These are phyloP conservation scores for Macrosoma leucophasiata DNA, from an alignment of 2,888 invertebrate species.

Conservation along the genomic window DNA sequence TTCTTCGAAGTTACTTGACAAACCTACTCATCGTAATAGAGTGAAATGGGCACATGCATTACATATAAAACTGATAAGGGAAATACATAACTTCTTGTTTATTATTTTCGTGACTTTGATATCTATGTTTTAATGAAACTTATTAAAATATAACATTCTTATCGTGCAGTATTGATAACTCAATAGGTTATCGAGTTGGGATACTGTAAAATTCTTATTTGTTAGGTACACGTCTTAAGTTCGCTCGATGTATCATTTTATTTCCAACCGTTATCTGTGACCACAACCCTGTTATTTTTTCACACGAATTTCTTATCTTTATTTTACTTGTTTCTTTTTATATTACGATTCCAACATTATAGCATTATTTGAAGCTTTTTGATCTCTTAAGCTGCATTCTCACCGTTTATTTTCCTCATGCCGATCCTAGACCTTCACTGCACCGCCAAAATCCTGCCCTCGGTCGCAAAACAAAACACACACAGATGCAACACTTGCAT, in stretches of 20 bases:
- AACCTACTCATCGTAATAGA: too few species aligned
- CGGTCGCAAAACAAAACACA: slow-evolving; percentile 65
- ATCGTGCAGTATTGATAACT: too few species aligned
- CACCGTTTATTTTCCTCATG: slow-evolving; percentile 74
- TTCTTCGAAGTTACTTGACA: too few species aligned
- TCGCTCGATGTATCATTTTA: slow-evolving; percentile 29
- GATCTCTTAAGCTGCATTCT: slow-evolving; percentile 29
- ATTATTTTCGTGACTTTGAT: too few species aligned
- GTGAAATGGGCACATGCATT: too few species aligned
- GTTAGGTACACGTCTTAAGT: slow-evolving; percentile 24
- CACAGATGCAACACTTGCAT: slow-evolving; percentile 54
- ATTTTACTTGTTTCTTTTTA: slow-evolving; percentile 25
- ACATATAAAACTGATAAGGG: too few species aligned
- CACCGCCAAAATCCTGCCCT: slow-evolving; percentile 65
- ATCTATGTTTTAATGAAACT: too few species aligned
- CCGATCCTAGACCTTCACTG: slow-evolving; percentile 61
- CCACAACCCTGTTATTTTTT: slow-evolving; percentile 41
- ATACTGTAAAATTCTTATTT: slow-evolving; percentile 23
- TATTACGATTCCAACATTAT: too few species aligned
- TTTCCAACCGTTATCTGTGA: slow-evolving; percentile 35
- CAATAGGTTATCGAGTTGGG: slow-evolving; percentile 38
- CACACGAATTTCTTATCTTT: slow-evolving; percentile 35
- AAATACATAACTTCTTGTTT: too few species aligned
- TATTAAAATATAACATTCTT: too few species aligned
- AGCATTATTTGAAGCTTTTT: slow-evolving; percentile 15